phyloP scores from a whole-genome alignment of 2,888 invertebrate species.

The Eueremaeus valkanovi region DNA sequence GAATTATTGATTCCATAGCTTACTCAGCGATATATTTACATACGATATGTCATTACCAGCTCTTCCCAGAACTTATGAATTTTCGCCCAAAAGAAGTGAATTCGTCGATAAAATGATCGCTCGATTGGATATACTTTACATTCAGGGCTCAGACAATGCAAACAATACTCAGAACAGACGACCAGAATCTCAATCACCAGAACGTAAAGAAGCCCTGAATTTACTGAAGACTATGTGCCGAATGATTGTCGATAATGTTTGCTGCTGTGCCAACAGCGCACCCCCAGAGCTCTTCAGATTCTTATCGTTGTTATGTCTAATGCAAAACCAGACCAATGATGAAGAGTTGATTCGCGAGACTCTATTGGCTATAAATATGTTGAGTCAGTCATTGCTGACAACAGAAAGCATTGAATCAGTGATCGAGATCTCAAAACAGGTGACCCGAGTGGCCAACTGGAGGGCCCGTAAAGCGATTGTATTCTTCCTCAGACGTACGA shows the following conservation, averaged over 20 bases:
- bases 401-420: slow-evolving; percentile 61
- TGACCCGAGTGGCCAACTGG: slow-evolving; percentile 53
- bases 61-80: slow-evolving; percentile 50
- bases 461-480: slow-evolving; percentile 56
- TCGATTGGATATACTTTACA: slow-evolving; percentile 51
- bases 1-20: no score
- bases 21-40: slow-evolving; percentile 61
- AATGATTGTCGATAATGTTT: slow-evolving; percentile 55
- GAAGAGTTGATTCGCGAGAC: slow-evolving; percentile 69
- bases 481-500: slow-evolving; percentile 56
- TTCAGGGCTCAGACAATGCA: neutral
- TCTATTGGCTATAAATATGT: slow-evolving; percentile 62
- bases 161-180: slow-evolving; percentile 35
- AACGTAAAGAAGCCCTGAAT: slow-evolving; percentile 61
- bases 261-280: slow-evolving; percentile 53
- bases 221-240: slow-evolving; percentile 58
- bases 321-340: slow-evolving; percentile 72
- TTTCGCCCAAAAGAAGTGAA: slow-evolving; percentile 56
- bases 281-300: slow-evolving; percentile 55
- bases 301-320: slow-evolving; percentile 62
- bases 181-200: slow-evolving; percentile 47
- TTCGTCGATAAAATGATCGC: slow-evolving; percentile 60
- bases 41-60: slow-evolving; percentile 60
- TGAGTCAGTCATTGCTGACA: slow-evolving; percentile 63
- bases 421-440: slow-evolving; percentile 58